Conservation (phyloP, 30 jellyfish, hydroid and myxozoan genomes). For the Hydra vulgaris region DNA sequence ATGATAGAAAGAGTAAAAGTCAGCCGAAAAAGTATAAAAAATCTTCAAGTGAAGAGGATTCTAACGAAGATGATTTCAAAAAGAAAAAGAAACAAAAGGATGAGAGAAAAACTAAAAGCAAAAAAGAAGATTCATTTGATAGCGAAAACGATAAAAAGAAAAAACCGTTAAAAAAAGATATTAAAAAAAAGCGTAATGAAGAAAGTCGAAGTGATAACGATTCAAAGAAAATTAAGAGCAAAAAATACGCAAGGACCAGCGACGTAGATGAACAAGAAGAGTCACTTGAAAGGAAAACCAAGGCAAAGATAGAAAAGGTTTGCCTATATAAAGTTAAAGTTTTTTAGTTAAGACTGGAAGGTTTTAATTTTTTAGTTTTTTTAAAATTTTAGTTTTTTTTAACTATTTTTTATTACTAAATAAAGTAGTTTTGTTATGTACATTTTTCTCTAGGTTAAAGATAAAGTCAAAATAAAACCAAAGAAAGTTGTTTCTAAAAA, state of each 20-base stretch:
- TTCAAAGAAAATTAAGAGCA: background rate
- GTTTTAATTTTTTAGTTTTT: background rate
- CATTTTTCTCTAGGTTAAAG: background rate
- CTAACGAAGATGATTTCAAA: background rate
- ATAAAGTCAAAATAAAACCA: background rate
- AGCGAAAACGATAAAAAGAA: constrained; percentile 14
- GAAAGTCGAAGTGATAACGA: background rate
- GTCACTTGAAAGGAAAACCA: background rate
- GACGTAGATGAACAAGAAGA: background rate
- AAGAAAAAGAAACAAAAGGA: background rate
- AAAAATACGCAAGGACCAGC: background rate
- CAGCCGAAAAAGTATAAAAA: background rate
- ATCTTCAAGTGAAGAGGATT: constrained; percentile 6
- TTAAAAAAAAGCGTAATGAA: background rate
- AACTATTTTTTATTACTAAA: too few relatives aligned
- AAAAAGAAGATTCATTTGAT: background rate
- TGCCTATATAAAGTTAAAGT: too few relatives aligned
- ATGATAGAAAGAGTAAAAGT: constrained; percentile 1
- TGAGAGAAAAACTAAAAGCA: background rate
- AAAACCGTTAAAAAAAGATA: background rate
- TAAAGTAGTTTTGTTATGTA: background rate
- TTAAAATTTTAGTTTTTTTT: background rate
- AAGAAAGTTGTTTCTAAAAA: background rate
- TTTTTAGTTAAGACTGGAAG: too few relatives aligned
- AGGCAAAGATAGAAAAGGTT: background rate